phyloP scores from a whole-genome alignment of 2,797 vertebrate genomes.

The Centroberyx gerrardi region DNA sequence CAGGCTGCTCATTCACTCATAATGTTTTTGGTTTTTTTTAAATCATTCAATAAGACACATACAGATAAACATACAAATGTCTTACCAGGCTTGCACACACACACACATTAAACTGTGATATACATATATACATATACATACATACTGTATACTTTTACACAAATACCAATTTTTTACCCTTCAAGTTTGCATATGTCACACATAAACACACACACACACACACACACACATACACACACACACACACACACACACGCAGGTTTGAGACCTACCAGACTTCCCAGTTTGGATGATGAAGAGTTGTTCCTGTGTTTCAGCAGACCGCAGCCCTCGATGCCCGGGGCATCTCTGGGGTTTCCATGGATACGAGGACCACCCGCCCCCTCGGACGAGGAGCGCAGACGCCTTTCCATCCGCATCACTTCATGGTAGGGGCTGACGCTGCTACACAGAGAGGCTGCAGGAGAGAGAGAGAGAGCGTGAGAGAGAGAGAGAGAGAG shows the following conservation, averaged over 20 bases:
- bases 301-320: constrained; percentile 92
- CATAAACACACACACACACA: no score
- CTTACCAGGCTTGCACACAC: no score
- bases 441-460: constrained; percentile 92
- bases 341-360: constrained; percentile 91
- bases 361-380: constrained; percentile 92
- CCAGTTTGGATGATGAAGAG: constrained; percentile 97
- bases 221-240: no score
- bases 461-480: constrained; percentile 11
- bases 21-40: no score
- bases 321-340: constrained; percentile 85
- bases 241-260: constrained; percentile 3
- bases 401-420: constrained; percentile 91
- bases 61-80: background rate
- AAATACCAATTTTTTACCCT: no score
- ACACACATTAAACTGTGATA: no score
- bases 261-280: constrained; percentile 92
- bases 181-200: no score
- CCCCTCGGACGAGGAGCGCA: constrained; percentile 97
- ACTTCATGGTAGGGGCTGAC: constrained; percentile 94
- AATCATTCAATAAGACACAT: background rate
- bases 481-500: background rate
- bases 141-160: no score
- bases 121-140: no score
- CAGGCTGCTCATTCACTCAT: background rate